These are phyloP conservation scores for Cnemophilus loriae DNA, from an alignment of 2,113 vertebrate genomes.

Conservation along the genomic window DNA sequence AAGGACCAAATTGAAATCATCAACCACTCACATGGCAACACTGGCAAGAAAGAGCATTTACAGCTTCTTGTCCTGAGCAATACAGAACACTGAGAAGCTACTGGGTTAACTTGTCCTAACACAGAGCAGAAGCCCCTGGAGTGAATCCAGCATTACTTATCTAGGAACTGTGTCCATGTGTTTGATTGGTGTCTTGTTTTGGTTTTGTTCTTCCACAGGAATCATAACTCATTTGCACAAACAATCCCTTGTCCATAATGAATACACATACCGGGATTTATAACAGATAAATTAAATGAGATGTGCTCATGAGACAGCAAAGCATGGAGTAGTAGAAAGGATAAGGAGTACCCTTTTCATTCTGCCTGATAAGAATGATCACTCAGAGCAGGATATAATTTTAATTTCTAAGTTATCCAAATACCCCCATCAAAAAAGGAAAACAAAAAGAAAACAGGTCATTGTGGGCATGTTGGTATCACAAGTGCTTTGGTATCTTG, in stretches of 20 bases:
- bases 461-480: neutral
- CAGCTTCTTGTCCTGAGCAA: neutral
- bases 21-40: neutral
- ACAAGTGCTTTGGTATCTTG: neutral
- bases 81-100: neutral
- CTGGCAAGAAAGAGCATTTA: neutral
- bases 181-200: neutral
- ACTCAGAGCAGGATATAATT: neutral
- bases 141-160: neutral
- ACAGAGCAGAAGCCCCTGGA: neutral
- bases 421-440: neutral
- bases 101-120: constrained; percentile 3
- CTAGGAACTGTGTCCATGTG: neutral
- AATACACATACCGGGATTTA: neutral
- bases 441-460: neutral
- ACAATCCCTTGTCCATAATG: neutral
- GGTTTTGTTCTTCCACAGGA: constrained; percentile 1
- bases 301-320: neutral
- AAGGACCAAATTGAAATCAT: neutral
- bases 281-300: constrained; percentile 13
- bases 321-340: neutral
- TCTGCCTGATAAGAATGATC: neutral
- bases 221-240: constrained; percentile 25
- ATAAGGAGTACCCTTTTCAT: constrained; percentile 11
- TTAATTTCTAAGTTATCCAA: constrained; percentile 4